Base-by-base conservation (phyloP, 1,140 invertebrate species). In the Amyelois transitella region DNA sequence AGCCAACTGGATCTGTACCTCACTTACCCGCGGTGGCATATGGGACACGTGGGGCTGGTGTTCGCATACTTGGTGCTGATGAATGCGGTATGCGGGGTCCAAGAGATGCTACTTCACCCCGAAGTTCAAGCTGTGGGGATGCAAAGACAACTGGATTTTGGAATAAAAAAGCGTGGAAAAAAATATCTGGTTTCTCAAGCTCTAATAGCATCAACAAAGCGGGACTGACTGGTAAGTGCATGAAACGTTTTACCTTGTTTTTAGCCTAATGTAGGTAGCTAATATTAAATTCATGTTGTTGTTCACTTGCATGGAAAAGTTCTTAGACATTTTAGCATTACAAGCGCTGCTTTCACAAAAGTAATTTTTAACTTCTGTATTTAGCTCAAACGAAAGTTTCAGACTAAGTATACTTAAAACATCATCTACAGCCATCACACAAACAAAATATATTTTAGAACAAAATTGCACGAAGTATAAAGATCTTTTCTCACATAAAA, bases 81-180 rank as follows among this genome's bases (percentile, higher is more conserved):
- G 85, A 86, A 53, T 78, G 80, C 53, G 78, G 68, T 25, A 59
- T 78, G 32, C 72, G 85, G 14, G 77, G 76, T 53, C 73, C 77
- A 20, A 76, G 68, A 64, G 83, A 88, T 38, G 53, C 58, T 12
- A 58, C 72, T 8, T 88, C 85, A 0, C 79, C 85, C 17, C 66
- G 85, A 21, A 89, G 86, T 60, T 87, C 85, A 17, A 89, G 85
- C 60, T 87, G 87, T 62, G 88, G 86, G 8, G 85, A 86, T 48
- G 86, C 85, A n/a, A 89, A 88, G 65, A 69, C 82, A 6, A 90
- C 88, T 51, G 90, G 91, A 28, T 92, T 92, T 69, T 92, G 91
- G 91, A 93, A 92, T 59, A 92, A 92, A 81, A 94, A 93, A 69
- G 90, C 92, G 1, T 95, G 94, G 94, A 93, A 92, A 71, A 94